Conservation (phyloP, 2,888 invertebrate genomes). For the Metallyticus violacea region DNA sequence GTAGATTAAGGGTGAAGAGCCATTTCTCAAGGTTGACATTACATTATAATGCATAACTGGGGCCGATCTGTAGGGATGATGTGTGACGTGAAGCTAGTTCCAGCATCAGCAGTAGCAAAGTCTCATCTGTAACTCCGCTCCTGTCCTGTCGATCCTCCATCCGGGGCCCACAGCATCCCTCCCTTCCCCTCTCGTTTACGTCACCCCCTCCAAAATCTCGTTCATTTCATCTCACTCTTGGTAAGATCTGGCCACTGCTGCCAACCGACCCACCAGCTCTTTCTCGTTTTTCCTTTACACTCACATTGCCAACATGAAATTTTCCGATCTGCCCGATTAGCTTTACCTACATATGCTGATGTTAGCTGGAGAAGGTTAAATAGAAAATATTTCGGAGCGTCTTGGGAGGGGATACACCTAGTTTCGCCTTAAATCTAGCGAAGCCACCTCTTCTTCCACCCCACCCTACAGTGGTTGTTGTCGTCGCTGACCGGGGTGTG, state of each 20-base stretch:
- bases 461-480: not conserved
- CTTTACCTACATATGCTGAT: not conserved
- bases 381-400: not conserved
- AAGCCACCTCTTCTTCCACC: not conserved
- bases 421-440: not conserved
- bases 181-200: not conserved
- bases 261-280: not conserved
- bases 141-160: not conserved
- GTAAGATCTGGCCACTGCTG: conserved; percentile 8
- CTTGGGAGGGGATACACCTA: not conserved
- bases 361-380: not conserved
- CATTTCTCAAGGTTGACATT: not conserved
- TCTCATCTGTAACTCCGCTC: conserved; percentile 1
- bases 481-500: not conserved
- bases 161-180: not conserved
- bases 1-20: not conserved
- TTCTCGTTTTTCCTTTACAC: not conserved
- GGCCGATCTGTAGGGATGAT: not conserved
- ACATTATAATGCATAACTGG: not conserved
- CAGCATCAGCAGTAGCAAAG: not conserved
- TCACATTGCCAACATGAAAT: conserved; percentile 5
- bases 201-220: not conserved
- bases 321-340: not conserved
- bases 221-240: conserved; percentile 3
- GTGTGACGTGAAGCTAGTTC: not conserved